These are phyloP conservation scores for Nesoenas mayeri DNA, from an alignment of 2,113 vertebrate species.

Conservation along the genomic window DNA sequence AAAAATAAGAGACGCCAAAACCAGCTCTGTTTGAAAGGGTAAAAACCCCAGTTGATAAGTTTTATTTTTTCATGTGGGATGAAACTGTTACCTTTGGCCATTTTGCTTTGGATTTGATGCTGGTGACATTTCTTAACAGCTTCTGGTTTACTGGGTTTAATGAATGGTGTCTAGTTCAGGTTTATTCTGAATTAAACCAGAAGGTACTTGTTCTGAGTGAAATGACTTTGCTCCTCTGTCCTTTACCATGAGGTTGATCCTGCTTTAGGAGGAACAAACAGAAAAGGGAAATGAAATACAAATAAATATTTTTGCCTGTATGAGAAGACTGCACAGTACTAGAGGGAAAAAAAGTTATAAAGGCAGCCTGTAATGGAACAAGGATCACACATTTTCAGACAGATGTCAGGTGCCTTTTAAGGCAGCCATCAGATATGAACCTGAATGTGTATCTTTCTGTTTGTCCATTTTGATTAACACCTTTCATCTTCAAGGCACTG, in stretches of 20 bases:
- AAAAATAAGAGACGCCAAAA: background rate
- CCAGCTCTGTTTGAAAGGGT: background rate
- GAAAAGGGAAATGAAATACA: constrained; percentile 43
- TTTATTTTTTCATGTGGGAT: background rate
- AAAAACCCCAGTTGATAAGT: background rate
- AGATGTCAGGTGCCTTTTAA: constrained; percentile 16
- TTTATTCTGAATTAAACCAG: constrained; percentile 29
- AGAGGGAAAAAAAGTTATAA: constrained; percentile 11
- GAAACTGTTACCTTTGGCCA: background rate
- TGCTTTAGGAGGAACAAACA: constrained; percentile 30
- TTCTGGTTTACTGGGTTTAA: background rate
- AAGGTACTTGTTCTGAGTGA: background rate
- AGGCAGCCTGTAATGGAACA: constrained; percentile 7
- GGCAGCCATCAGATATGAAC: background rate
- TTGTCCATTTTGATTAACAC: constrained; percentile 24
- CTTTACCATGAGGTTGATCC: background rate
- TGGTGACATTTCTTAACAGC: background rate
- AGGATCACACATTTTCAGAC: background rate
- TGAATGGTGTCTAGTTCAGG: background rate
- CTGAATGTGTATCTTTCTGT: background rate
- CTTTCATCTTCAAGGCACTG: constrained; percentile 16
- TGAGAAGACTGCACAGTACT: background rate
- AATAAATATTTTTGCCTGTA: constrained; percentile 40
- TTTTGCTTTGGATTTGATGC: background rate
- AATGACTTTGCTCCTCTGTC: background rate